A percentile compares a stretch with the other conserved stretches of the same genome.
phyloP scores from a whole-genome alignment of 2,113 vertebrate species.

The Pogonocichla stellata region DNA sequence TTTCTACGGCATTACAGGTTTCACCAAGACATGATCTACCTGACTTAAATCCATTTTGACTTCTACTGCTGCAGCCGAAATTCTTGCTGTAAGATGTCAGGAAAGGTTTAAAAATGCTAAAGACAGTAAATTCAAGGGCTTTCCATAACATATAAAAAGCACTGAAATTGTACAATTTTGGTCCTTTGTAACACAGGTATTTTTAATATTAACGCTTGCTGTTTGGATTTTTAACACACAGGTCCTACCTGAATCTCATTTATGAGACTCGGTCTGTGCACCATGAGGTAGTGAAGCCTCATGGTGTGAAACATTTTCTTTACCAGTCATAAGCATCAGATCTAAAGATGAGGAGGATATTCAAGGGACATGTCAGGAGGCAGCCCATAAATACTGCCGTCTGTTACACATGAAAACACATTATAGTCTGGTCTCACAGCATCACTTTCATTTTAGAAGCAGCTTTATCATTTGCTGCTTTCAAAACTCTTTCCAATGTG shows the following conservation, averaged over 20 bases:
- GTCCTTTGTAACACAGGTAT: background rate
- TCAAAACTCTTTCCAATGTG: background rate
- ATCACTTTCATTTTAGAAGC: background rate
- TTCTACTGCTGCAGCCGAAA: background rate
- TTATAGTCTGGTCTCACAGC: background rate
- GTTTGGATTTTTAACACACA: background rate
- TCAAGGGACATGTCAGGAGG: background rate
- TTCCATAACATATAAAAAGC: background rate
- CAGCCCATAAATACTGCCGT: background rate
- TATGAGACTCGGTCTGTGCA: background rate
- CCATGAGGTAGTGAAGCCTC: background rate
- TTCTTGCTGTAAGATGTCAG: background rate
- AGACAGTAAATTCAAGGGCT: background rate
- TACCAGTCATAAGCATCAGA: background rate
- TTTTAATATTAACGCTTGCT: background rate
- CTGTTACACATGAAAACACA: rapidly evolving
- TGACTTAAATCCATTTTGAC: background rate
- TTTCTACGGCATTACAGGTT: background rate
- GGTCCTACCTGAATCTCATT: background rate
- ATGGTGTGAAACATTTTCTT: background rate
- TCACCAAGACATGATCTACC: background rate
- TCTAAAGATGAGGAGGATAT: background rate
- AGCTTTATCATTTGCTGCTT: background rate
- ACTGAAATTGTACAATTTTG: background rate
- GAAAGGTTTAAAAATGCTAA: constrained; percentile 4